Conservation (phyloP, 2,888 invertebrate species). For the Venusia cambrica region DNA sequence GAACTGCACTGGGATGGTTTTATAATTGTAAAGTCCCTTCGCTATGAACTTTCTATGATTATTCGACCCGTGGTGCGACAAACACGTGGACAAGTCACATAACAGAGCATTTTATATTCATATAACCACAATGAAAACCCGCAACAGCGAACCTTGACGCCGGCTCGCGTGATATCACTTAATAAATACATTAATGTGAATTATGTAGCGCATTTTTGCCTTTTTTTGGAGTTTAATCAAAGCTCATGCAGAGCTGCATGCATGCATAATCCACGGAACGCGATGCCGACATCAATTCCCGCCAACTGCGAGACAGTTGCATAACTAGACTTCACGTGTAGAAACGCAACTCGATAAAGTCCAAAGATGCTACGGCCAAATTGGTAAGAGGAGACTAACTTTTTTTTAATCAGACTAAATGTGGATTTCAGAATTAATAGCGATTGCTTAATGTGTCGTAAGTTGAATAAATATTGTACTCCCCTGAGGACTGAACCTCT, state of each 20-base stretch:
- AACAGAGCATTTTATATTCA: constrained; percentile 1
- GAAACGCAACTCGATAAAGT: constrained; percentile 7
- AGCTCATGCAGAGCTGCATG: constrained; percentile 36
- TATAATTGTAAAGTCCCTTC: too few relatives aligned
- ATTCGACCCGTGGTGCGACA: too few relatives aligned
- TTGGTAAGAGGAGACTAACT: too few relatives aligned
- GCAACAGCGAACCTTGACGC: constrained; percentile 18
- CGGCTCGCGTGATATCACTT: constrained; percentile 50
- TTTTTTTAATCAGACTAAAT: too few relatives aligned
- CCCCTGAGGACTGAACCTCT: too few relatives aligned
- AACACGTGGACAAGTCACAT: background rate
- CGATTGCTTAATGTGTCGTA: too few relatives aligned
- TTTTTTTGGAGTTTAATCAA: constrained; percentile 50
- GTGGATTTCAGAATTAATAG: too few relatives aligned
- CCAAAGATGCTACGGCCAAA: too few relatives aligned
- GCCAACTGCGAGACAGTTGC: constrained; percentile 21
- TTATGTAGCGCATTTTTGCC: constrained; percentile 42
- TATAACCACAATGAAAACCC: constrained; percentile 9
- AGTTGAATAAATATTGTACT: too few relatives aligned
- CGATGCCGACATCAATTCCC: constrained; percentile 44
- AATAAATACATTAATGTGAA: constrained; percentile 58
- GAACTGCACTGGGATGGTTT: too few relatives aligned
- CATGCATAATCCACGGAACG: constrained; percentile 46
- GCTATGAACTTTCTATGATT: too few relatives aligned
- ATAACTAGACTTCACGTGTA: background rate